Base-by-base conservation (phyloP, 2,888 invertebrate species). In the Pantelozetes paolii region DNA sequence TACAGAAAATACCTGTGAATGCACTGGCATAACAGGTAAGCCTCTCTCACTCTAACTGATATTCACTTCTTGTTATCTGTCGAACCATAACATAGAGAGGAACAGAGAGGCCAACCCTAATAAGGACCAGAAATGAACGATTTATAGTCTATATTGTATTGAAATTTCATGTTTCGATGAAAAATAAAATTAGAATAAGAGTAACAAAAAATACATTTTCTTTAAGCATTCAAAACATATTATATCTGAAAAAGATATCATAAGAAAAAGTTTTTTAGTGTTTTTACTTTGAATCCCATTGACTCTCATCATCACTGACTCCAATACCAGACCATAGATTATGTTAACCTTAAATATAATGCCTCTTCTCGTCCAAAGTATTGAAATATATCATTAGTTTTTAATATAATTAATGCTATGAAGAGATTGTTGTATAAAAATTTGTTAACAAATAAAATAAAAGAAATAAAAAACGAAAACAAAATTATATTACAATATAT, bases 1-100 rank as follows among this genome's bases (percentile, higher is more conserved):
- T 9, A 9, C 9, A 18, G 3, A 57, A 57, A 57, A 28, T 28
- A 28, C 57, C 26, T 57, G 57, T 28, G 57, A 57, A 57, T 57
- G 30, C 30, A 57, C 57, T 57, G 28, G 57, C 30, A 57, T 57
- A 57, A 57, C 57, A 57, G 57, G 57, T 57, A 57, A 57, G 57
- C 57, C 57, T 26, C n/a, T n/a, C n/a, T 50, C 15, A n/a, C n/a
- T 8, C 50, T n/a, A 18, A 50, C 50, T 50, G n/a, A 50, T 50
- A 50, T 8, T 20, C 20, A 50, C 50, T 50, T 50, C 50, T 50
- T n/a, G 50, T 50, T 50, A 50, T 50, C 50, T 50, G 50, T 50
- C 50, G 50, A 50, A n/a, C n/a, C 50, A 50, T 50, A 50, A 50
- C 50, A 50, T 50, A n/a, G 20, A 45, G 13, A 18, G 2, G 50